Conservation (phyloP, 2,113 vertebrate genomes). For the Crotalus horridus region DNA sequence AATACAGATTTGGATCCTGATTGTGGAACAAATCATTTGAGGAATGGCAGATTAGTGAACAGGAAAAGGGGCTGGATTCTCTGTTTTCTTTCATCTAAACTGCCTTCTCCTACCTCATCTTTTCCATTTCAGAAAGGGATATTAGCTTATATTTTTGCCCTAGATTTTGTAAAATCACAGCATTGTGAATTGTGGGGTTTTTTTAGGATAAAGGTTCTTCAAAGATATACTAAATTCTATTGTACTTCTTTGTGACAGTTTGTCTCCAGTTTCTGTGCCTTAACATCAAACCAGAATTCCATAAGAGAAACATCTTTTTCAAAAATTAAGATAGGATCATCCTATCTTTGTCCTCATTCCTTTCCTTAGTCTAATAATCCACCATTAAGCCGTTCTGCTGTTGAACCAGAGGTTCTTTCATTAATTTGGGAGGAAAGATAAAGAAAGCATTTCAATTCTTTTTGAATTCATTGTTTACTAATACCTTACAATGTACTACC, state of each 20-base stretch:
- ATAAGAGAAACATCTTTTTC: not conserved
- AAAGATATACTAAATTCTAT: not conserved
- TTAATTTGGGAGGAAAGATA: not conserved
- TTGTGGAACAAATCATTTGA: not conserved
- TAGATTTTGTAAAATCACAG: not conserved
- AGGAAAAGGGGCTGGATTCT: not conserved
- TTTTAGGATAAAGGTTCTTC: not conserved
- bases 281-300: not conserved
- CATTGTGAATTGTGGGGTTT: not conserved
- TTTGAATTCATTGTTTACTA: not conserved
- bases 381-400: not conserved
- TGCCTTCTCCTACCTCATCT: not conserved
- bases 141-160: not conserved
- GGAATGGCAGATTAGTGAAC: not conserved
- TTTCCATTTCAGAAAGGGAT: not conserved
- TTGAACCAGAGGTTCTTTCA: not conserved
- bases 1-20: not conserved
- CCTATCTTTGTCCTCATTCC: not conserved
- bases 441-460: not conserved
- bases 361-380: not conserved
- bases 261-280: not conserved
- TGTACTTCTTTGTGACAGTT: not conserved
- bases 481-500: not conserved
- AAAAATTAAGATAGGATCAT: not conserved
- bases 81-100: not conserved